Evolutionary conservation across 2,888 invertebrate species (phyloP).

Genomic region (Agrotis exclamationis): DNA sequence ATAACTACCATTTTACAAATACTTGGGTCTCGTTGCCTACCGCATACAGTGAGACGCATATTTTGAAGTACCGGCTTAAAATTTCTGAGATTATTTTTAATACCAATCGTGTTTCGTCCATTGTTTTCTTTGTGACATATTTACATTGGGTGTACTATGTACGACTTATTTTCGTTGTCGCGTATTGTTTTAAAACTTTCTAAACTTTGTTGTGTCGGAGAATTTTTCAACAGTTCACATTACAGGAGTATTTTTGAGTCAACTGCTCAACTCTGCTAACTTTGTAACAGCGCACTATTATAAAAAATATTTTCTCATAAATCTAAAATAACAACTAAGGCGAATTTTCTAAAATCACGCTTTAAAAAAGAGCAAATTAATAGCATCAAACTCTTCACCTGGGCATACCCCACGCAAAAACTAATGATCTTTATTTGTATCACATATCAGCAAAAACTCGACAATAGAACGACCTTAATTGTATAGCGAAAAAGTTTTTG

Average conservation of each 20-base stretch:
- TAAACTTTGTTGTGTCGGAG: constrained; percentile 54
- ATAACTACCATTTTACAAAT: constrained; percentile 84
- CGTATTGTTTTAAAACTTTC: constrained; percentile 67
- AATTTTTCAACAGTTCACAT: constrained; percentile 55
- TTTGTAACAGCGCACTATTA: not conserved
- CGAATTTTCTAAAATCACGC: not conserved
- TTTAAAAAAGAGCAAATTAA: constrained; percentile 30
- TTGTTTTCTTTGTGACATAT: constrained; percentile 87
- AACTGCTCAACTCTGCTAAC: not conserved
- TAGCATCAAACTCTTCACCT: constrained; percentile 42
- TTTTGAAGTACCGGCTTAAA: constrained; percentile 84
- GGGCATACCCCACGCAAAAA: constrained; percentile 40
- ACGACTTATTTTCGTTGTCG: constrained; percentile 70
- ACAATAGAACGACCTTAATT: constrained; percentile 64
- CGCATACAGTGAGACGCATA: constrained; percentile 84
- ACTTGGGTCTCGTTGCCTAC: constrained; percentile 80
- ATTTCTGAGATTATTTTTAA: constrained; percentile 82
- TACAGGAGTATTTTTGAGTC: constrained; percentile 1
- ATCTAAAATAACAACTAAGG: constrained; percentile 6
- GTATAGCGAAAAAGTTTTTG: constrained; percentile 72
- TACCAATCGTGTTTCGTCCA: constrained; percentile 79
- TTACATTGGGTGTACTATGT: constrained; percentile 74
- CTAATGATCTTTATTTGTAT: constrained; percentile 58
- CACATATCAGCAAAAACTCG: constrained; percentile 64
- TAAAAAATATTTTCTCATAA: not conserved